Evolutionary conservation across 2,113 vertebrate genomes (phyloP).

Genomic region (Brienomyrus longianalis): DNA sequence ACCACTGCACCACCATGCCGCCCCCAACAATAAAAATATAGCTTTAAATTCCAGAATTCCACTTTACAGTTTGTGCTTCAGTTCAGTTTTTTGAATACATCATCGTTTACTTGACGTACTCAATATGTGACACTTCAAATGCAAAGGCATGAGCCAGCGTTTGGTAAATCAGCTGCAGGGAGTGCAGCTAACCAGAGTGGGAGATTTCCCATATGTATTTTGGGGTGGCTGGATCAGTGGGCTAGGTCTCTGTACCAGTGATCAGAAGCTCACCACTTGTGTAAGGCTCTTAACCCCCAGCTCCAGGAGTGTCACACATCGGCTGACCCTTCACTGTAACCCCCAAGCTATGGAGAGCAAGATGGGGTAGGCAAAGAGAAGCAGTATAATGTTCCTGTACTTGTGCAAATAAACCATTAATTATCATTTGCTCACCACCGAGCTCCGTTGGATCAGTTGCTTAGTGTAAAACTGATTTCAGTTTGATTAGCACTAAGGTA

Average conservation of each 20-base stretch:
- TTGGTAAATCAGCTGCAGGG: neutral
- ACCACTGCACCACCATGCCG: no score
- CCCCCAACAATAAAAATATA: neutral
- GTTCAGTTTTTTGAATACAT: neutral
- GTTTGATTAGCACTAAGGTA: neutral
- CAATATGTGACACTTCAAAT: neutral
- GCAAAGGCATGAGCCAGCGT: neutral
- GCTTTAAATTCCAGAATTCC: neutral
- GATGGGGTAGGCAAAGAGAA: no score
- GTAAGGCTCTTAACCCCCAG: no score
- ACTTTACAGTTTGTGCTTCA: neutral
- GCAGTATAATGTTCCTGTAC: no score
- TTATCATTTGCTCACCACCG: neutral
- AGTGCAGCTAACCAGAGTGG: neutral
- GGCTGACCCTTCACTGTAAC: neutral
- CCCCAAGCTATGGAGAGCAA: neutral
- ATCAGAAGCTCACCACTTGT: no score
- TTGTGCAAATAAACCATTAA: no score
- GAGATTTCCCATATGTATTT: neutral
- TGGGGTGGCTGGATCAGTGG: no score
- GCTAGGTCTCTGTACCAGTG: no score
- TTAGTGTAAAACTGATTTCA: neutral
- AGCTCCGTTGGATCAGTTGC: neutral
- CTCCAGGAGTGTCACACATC: neutral
- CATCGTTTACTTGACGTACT: neutral